phyloP scores from a whole-genome alignment of 2,113 vertebrate genomes.

The Geothlypis trichas region DNA sequence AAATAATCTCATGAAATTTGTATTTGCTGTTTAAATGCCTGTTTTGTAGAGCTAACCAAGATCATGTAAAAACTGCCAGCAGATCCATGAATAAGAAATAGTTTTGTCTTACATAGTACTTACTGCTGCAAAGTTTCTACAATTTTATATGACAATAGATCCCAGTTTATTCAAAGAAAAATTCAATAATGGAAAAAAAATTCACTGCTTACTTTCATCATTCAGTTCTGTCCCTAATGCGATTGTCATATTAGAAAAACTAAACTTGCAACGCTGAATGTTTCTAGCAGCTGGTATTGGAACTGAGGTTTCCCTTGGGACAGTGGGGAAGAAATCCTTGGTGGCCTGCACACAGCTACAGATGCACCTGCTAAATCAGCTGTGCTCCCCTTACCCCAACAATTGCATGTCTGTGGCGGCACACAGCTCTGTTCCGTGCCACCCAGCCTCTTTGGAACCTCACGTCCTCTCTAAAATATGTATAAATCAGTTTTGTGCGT shows the following conservation, averaged over 20 bases:
- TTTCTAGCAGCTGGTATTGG: background rate
- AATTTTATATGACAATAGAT: background rate
- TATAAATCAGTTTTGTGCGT: background rate
- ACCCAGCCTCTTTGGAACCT: background rate
- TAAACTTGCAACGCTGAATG: background rate
- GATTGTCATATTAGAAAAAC: background rate
- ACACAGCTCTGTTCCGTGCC: background rate
- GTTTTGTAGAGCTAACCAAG: background rate
- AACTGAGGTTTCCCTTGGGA: background rate
- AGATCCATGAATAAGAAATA: slow-evolving; percentile 5
- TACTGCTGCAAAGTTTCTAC: background rate
- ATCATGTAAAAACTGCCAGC: background rate
- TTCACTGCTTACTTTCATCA: background rate
- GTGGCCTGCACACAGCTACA: background rate
- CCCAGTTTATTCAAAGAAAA: slow-evolving; percentile 2
- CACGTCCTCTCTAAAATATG: background rate
- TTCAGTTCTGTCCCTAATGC: background rate
- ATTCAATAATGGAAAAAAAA: background rate
- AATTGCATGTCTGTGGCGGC: fast-evolving
- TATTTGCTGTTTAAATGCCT: background rate
- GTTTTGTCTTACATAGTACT: background rate
- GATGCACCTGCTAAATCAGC: background rate
- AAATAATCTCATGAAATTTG: background rate
- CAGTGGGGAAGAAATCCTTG: background rate
- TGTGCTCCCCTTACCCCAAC: background rate